These are phyloP conservation scores for Sphaerophoria rueppellii DNA, from an alignment of 2,888 invertebrate genomes.

Conservation along the genomic window DNA sequence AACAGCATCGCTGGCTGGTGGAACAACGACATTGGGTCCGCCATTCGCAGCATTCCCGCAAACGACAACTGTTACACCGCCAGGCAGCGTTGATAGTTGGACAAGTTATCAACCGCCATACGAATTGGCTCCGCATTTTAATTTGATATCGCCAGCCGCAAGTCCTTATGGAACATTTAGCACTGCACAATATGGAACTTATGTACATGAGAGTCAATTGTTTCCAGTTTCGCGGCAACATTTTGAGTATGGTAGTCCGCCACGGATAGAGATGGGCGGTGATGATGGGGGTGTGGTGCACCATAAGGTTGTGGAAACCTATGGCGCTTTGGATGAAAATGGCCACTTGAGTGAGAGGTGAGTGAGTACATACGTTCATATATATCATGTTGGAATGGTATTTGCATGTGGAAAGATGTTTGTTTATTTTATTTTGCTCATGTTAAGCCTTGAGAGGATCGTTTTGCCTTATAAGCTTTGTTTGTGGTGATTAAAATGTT, in stretches of 20 bases:
- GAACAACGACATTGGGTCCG: constrained; percentile 83
- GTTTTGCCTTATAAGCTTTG: too few species aligned
- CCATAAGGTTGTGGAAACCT: constrained; percentile 82
- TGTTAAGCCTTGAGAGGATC: too few species aligned
- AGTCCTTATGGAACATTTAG: constrained; percentile 87
- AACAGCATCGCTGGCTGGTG: constrained; percentile 79
- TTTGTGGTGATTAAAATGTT: too few species aligned
- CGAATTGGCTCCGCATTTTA: constrained; percentile 89
- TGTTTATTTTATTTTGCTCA: too few species aligned
- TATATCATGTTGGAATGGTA: not conserved
- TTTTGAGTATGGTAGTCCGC: constrained; percentile 82
- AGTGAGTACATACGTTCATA: constrained; percentile 62
- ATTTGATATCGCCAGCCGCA: constrained; percentile 87
- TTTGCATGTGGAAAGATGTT: not conserved
- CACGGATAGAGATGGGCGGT: constrained; percentile 80
- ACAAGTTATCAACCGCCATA: constrained; percentile 89
- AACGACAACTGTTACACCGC: constrained; percentile 84
- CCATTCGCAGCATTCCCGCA: constrained; percentile 86
- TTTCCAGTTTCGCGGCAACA: constrained; percentile 87
- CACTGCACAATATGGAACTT: constrained; percentile 86
- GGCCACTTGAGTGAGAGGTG: constrained; percentile 78
- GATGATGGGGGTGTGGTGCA: constrained; percentile 78
- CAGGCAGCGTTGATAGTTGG: constrained; percentile 90
- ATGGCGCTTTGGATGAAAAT: constrained; percentile 82
- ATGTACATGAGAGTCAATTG: constrained; percentile 88